phyloP scores from a whole-genome alignment of 2,113 vertebrate species.

The Redunca redunca region DNA sequence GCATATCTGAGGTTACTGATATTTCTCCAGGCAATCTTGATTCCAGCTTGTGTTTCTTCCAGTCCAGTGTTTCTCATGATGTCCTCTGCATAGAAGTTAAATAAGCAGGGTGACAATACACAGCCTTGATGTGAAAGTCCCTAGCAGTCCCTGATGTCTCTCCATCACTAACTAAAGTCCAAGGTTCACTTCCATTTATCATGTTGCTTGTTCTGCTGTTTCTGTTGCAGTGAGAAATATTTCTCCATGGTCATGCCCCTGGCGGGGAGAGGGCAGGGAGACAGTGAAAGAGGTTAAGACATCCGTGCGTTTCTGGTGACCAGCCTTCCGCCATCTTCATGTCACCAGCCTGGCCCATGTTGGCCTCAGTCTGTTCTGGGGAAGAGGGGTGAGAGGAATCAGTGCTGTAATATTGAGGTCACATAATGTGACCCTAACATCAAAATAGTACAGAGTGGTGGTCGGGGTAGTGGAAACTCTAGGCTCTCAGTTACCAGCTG shows the following conservation, averaged over 20 bases:
- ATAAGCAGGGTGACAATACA: too few relatives aligned
- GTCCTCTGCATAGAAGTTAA: too few relatives aligned
- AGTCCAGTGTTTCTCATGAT: too few relatives aligned
- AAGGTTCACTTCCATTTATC: too few relatives aligned
- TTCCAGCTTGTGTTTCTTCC: too few relatives aligned
- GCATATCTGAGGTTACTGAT: too few relatives aligned
- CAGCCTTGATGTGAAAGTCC: too few relatives aligned
- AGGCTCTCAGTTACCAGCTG: neutral
- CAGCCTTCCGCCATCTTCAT: neutral
- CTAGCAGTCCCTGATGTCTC: too few relatives aligned
- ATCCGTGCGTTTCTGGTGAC: neutral
- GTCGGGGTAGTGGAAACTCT: too few relatives aligned
- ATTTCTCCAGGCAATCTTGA: too few relatives aligned
- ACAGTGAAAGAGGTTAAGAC: neutral
- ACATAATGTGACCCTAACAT: neutral
- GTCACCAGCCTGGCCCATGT: neutral
- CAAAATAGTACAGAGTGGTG: accelerated
- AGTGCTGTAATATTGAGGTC: accelerated
- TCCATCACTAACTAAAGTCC: neutral
- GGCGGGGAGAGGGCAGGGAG: too few relatives aligned
- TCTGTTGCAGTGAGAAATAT: neutral
- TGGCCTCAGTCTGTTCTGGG: neutral
- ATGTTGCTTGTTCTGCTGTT: neutral
- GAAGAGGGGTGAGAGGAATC: neutral
- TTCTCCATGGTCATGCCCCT: neutral